Percentiles rank a stretch among this genome's conserved stretches.
Evolutionary conservation across 2,888 invertebrate species (phyloP).

Genomic region (Pristionchus mayeri): DNA sequence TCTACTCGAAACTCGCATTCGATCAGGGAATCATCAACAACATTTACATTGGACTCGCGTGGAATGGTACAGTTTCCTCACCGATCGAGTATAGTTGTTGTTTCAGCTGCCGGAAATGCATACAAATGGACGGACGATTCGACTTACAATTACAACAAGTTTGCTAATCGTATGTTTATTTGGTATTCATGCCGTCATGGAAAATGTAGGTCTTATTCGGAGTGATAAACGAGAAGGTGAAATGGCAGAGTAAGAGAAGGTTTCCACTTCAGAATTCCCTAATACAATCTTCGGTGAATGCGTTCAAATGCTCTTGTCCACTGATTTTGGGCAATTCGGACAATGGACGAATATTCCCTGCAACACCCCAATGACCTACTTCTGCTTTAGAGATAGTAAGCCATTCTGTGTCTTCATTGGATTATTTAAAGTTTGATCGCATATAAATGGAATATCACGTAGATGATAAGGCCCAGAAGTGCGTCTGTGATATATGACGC

Average conservation of each 20-base stretch:
- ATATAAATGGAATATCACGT: too few species aligned
- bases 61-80: neutral
- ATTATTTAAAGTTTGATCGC: neutral
- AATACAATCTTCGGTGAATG: constrained; percentile 15
- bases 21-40: neutral
- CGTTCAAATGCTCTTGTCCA: neutral
- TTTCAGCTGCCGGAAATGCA: neutral
- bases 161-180: neutral
- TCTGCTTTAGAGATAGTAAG: constrained; percentile 16
- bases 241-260: too few species aligned
- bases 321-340: neutral
- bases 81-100: neutral
- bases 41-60: constrained; percentile 17
- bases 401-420: too few species aligned
- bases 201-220: neutral
- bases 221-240: neutral
- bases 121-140: constrained; percentile 1
- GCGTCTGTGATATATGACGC: too few species aligned
- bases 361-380: neutral
- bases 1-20: neutral
- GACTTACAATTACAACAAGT: neutral
- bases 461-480: too few species aligned
- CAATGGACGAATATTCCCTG: constrained; percentile 42
- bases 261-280: neutral
- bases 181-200: too few species aligned